A percentile compares a stretch with the other conserved stretches of the same genome.
phyloP scores from a whole-genome alignment of 1,140 invertebrate species.

The Eriosoma lanigerum region DNA sequence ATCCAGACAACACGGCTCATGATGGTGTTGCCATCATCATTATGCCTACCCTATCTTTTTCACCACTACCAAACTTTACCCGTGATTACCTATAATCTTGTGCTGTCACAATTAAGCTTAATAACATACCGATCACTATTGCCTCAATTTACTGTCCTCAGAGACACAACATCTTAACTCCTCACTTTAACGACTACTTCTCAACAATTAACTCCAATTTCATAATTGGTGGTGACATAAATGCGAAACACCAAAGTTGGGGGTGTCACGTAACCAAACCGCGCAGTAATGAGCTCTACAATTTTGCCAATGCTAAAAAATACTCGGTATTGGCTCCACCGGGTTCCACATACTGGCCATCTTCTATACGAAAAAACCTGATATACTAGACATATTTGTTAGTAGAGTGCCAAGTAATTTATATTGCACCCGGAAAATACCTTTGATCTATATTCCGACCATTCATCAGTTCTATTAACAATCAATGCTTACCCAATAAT shows the following conservation, averaged over 20 bases:
- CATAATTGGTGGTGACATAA: conserved; percentile 53
- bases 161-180: conserved; percentile 55
- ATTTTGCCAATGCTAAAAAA: conserved; percentile 53
- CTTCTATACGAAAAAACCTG: conserved; percentile 13
- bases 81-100: conserved; percentile 14
- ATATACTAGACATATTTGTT: conserved; percentile 18
- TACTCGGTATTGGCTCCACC: conserved; percentile 48
- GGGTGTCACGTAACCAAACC: conserved; percentile 56
- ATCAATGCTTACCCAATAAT: not conserved
- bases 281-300: conserved; percentile 55
- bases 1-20: conserved; percentile 12
- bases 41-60: not conserved
- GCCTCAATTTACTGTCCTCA: conserved; percentile 42
- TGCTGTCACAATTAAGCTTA: conserved; percentile 17
- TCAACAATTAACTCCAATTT: conserved; percentile 56
- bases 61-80: not conserved
- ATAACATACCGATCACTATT: not conserved
- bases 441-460: not conserved
- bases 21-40: conserved; percentile 20
- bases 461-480: not conserved
- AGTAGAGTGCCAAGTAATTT: conserved; percentile 2
- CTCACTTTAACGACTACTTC: conserved; percentile 57
- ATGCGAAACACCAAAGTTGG: conserved; percentile 45
- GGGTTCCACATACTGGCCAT: not conserved
- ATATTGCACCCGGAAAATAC: conserved; percentile 2